Conservation (phyloP, 2,888 invertebrate genomes). For the Cosmia trapezina region DNA sequence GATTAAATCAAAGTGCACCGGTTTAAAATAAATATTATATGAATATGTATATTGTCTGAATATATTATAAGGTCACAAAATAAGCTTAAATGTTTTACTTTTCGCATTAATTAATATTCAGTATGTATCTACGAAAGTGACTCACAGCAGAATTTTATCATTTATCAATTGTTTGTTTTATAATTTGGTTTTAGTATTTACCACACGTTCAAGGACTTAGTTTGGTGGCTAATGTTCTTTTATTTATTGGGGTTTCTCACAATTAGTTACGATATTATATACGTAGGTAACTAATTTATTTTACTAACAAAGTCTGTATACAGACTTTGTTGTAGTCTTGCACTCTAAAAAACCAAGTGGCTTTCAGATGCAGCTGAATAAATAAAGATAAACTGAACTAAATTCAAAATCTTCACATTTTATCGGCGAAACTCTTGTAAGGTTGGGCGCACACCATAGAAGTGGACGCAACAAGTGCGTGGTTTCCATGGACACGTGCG, state of each 20-base stretch:
- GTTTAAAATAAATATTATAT: background rate
- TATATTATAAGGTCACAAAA: constrained; percentile 5
- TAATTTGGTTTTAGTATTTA: constrained; percentile 27
- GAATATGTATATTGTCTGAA: background rate
- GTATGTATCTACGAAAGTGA: constrained; percentile 19
- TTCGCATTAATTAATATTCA: constrained; percentile 21
- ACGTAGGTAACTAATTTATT: background rate
- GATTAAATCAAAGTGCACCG: constrained; percentile 12
- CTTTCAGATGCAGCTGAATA: background rate
- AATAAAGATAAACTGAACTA: background rate
- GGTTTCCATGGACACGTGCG: constrained; percentile 32
- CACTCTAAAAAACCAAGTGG: background rate
- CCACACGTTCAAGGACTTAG: background rate
- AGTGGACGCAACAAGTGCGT: constrained; percentile 79
- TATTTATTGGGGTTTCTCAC: constrained; percentile 11
- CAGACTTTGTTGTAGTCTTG: background rate
- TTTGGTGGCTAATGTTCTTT: background rate
- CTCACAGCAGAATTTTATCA: constrained; percentile 30
- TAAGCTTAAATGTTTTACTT: constrained; percentile 1
- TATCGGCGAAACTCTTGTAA: background rate
- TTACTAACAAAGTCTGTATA: no score
- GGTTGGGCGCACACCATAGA: background rate
- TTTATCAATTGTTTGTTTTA: background rate
- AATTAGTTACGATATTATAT: no score
- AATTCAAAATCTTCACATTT: background rate